Evolutionary conservation across 2,888 invertebrate genomes (phyloP), one percentile per base, ranked within the genome.

Genomic region (Eubasilissa splendida): DNA sequence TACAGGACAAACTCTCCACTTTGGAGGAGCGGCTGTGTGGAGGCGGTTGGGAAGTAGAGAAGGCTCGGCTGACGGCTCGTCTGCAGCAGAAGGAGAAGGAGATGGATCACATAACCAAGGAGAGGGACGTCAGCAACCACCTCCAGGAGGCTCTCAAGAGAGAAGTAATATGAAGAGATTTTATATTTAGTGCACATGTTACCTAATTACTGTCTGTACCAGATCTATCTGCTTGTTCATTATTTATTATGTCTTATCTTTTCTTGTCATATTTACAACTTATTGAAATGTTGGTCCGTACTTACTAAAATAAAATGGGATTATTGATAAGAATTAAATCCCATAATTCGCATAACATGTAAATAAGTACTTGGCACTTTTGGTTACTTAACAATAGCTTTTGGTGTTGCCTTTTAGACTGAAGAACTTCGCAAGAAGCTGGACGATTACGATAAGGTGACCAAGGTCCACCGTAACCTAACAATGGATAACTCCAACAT

Each of bases 371-470:
- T 22, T 1, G 22, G 22, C 22, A 22, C 22, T 22, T 22, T 22
- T 22, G 22, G 22, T 22, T 22, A 22, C 22, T 22, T 2, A 42
- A 42, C 42, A 42, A 42, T 42, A 42, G 7, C 7, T 42, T 42
- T 42, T 42, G 42, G 42, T 42, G 5, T 71, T 14, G 52, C 84
- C 85, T 22, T 85, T 50, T 85, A 94, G 93, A 93, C 95, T 86
- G 97, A 97, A 84, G 97, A 96, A 86, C 88, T 95, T 2, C 93
- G 92, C 84, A 92, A 93, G 85, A 96, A 96, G 87, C 87, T 97
- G 54, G 96, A 95, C 86, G 97, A 97, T 87, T 96, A 94, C 87
- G 95, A 95, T 86, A 94, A 94, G 87, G 94, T 97, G 3, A 94
- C 94, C 65, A 96, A 96, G 88, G 93, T 96, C 22, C 96, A 97